A percentile compares a stretch with the other conserved stretches of the same genome.
Evolutionary conservation across 1,140 invertebrate species (phyloP).

Genomic region (Helicoverpa zea): DNA sequence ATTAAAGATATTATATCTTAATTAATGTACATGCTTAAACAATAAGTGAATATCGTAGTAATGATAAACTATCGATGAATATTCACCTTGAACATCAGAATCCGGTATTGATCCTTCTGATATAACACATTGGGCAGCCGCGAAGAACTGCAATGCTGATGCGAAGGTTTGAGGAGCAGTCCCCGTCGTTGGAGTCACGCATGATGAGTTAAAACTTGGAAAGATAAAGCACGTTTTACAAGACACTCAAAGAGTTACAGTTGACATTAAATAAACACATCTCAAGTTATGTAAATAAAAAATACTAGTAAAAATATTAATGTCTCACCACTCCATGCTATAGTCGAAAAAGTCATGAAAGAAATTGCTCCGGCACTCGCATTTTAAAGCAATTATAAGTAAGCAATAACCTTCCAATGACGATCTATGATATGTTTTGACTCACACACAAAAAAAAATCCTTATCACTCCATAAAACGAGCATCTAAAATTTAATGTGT

Average conservation of each 20-base stretch:
- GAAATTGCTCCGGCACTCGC: too few relatives aligned
- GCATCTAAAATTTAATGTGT: too few relatives aligned
- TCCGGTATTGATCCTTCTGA: not conserved
- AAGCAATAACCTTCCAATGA: too few relatives aligned
- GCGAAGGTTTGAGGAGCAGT: not conserved
- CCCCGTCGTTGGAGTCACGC: slow-evolving; percentile 7
- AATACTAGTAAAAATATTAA: too few relatives aligned
- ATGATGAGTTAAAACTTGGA: slow-evolving; percentile 1
- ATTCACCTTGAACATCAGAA: slow-evolving; percentile 6
- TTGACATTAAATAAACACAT: not conserved
- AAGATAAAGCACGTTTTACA: not conserved
- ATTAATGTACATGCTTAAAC: not conserved
- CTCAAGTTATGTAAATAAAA: too few relatives aligned
- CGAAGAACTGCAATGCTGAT: slow-evolving; percentile 8
- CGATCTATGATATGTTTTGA: too few relatives aligned
- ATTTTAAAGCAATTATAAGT: too few relatives aligned
- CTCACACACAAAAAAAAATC: too few relatives aligned
- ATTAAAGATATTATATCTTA: not conserved
- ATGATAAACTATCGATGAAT: not conserved
- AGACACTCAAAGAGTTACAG: not conserved
- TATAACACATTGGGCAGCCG: not conserved
- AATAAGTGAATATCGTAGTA: too few relatives aligned
- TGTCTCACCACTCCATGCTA: too few relatives aligned
- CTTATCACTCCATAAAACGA: too few relatives aligned
- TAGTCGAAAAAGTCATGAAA: too few relatives aligned